Base-by-base conservation (phyloP, 30 jellyfish, hydroid and myxozoan genomes). In the Pelagia noctiluca region DNA sequence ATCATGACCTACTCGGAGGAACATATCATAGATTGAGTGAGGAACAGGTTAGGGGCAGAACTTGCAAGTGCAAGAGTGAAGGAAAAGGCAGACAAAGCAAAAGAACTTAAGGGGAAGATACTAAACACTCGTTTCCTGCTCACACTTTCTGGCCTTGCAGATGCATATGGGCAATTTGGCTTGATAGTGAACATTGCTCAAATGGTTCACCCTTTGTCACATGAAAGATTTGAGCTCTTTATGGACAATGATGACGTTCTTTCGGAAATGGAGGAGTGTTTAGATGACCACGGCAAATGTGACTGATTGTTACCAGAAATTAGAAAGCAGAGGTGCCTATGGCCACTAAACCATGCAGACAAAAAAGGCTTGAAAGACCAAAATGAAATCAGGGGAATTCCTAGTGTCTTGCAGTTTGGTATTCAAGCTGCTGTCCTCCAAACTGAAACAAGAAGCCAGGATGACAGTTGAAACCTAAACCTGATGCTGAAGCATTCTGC, bases 81-180 rank as follows among this genome's bases (percentile, higher is more conserved):
- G 83, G 69, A 70, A 70, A 70, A 46, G 69, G 85, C 42, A 38
- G 71, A 47, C 38, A 72, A 72, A 38, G 85, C 85, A 7, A 72
- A 57, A 50, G 85, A 72, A 28, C 75, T 72, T 10, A 50, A 72
- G 71, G 78, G 78, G 57, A 65, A 65, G 11, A 72, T 35, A 36
- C 37, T 72, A 35, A 72, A 72, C 50, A 22, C 70, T 60, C 78
- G 57, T 34, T 65, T 28, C 78, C 57, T 10, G 50, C 78, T 65
- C 57, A 65, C 50, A 26, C 75, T 38, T 50, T 72, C 85, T 72
- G 85, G 85, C 71, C 50, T 72, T 3, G 85, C 85, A 18, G 71
- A n/a, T n/a, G n/a, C n/a, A n/a, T n/a, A 72, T 72, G 85, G 70
- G 49, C 80, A 67, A 32, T 67, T 67, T 67, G 80, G 80, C 62